These are phyloP conservation scores for Zoanthus solanderi DNA, from an alignment of 92 coral and sea anemone genomes.

Conservation along the genomic window DNA sequence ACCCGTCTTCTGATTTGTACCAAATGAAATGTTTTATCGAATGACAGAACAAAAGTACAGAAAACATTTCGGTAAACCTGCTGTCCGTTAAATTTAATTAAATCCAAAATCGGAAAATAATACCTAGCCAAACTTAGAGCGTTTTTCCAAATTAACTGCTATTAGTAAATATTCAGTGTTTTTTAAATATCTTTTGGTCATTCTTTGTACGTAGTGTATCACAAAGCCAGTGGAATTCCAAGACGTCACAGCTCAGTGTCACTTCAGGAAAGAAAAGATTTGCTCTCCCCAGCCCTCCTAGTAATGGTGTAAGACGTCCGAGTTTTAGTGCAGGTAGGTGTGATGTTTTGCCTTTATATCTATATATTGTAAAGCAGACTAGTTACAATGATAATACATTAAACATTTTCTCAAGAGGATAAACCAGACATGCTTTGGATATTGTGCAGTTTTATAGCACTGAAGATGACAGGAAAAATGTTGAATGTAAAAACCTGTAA, in stretches of 20 bases:
- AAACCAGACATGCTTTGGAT: neutral
- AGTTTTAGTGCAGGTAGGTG: slow-evolving; percentile 24
- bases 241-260: slow-evolving; percentile 44
- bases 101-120: no score
- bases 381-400: neutral
- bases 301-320: neutral
- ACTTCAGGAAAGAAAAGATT: slow-evolving; percentile 22
- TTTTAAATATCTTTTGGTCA: neutral
- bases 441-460: neutral
- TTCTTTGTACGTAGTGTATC: neutral
- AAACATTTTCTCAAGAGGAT: neutral
- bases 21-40: no score
- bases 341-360: neutral
- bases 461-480: no score
- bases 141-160: no score
- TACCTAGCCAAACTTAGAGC: no score
- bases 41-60: no score
- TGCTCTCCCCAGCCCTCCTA: neutral
- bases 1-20: no score
- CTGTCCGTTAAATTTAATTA: no score
- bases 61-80: no score
- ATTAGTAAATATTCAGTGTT: no score
- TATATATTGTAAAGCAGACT: neutral
- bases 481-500: neutral
- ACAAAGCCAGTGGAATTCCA: slow-evolving; percentile 27